phyloP scores from a whole-genome alignment of 2,113 vertebrate species.

The Mastomys natalensis region DNA sequence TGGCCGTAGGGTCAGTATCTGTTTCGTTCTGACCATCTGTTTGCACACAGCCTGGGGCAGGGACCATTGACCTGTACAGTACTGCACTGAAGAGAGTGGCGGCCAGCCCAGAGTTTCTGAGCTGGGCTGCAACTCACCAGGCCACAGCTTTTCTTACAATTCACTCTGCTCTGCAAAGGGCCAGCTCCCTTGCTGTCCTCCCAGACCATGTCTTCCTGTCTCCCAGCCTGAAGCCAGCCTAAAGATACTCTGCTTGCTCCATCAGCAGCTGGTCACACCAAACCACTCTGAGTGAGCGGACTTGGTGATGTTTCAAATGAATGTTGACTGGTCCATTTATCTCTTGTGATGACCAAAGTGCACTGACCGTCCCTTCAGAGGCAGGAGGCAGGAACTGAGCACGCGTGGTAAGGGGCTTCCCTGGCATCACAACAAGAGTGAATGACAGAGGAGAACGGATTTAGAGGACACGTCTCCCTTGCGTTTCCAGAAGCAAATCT shows the following conservation, averaged over 20 bases:
- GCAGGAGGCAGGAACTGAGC: neutral
- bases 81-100: neutral
- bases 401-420: neutral
- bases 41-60: neutral
- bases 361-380: fast-evolving
- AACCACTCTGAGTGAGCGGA: neutral
- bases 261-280: neutral
- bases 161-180: neutral
- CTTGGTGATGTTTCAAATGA: fast-evolving
- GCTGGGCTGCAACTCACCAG: neutral
- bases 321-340: fast-evolving
- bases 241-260: fast-evolving
- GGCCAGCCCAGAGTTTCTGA: neutral
- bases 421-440: neutral
- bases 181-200: neutral
- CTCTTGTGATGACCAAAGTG: fast-evolving
- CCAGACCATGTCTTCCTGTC: neutral
- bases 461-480: neutral
- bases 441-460: neutral
- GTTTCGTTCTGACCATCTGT: neutral
- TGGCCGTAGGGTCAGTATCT: neutral
- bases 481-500: neutral
- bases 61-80: neutral
- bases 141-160: neutral
- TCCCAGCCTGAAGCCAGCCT: neutral